phyloP scores from a whole-genome alignment of 2,797 vertebrate species.

The Falco rusticolus region DNA sequence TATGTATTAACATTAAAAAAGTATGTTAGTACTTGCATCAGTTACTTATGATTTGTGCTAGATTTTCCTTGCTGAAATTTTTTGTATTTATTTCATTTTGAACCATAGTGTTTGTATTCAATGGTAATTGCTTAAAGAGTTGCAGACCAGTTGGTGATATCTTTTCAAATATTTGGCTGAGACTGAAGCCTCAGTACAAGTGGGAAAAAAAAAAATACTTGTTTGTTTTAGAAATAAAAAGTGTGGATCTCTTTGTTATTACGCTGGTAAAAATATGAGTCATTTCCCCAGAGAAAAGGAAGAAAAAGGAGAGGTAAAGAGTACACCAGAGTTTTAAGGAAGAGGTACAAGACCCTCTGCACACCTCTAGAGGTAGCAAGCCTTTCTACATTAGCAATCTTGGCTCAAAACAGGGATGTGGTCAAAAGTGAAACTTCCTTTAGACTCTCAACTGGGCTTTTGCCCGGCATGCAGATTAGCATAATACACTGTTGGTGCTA shows the following conservation, averaged over 20 bases:
- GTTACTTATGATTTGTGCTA: constrained; percentile 36
- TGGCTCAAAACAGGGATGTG: neutral
- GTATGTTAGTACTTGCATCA: constrained; percentile 11
- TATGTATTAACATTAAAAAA: constrained; percentile 38
- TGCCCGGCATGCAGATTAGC: constrained; percentile 27
- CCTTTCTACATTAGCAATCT: neutral
- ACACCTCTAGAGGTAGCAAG: neutral
- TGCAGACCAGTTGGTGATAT: constrained; percentile 63
- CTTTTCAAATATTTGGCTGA: constrained; percentile 55
- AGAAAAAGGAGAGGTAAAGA: neutral
- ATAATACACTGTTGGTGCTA: neutral
- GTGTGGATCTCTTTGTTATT: neutral
- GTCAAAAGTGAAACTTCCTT: constrained; percentile 35
- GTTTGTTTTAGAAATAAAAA: constrained; percentile 11
- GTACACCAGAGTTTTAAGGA: neutral
- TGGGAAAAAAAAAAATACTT: neutral
- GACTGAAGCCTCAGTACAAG: constrained; percentile 20
- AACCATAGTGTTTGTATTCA: constrained; percentile 37
- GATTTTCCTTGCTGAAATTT: constrained; percentile 47
- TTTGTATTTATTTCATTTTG: constrained; percentile 46
- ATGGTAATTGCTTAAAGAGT: constrained; percentile 60
- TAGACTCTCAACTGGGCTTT: neutral
- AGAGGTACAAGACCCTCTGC: neutral
- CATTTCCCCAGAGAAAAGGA: neutral
- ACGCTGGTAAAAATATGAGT: neutral